Evolutionary conservation across 2,888 invertebrate genomes (phyloP), one percentile per base, ranked within the genome.

Genomic region (Frankliniella fusca): DNA sequence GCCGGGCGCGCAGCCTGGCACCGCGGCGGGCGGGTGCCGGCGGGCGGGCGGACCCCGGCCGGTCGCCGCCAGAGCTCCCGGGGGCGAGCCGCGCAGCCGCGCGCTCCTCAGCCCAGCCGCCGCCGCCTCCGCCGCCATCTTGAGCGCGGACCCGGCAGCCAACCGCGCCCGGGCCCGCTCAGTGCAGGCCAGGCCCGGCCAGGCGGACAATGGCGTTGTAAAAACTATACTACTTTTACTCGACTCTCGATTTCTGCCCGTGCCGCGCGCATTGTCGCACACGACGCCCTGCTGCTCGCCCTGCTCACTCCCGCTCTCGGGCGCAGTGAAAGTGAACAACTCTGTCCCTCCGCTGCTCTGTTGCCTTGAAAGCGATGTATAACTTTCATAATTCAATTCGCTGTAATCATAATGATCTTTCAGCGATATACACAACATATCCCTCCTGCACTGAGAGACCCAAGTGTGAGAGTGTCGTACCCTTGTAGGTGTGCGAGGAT

Each of bases 151-250:
- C n/a, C n/a, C 27, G 10, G 70, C 70, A 23, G 10, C 70, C 70
- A 11, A 38, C 38, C 38, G 38, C 3, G 38, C 38, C 38, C 38
- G 54, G 1, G 54, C n/a, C n/a, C n/a, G 54, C 54, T 20, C 7
- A 20, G 15, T n/a, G 61, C 61, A 1, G 61, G 20, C 1, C 61
- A 54, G 15, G 54, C 54, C 50, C 54, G 54, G 38, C 38, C 38
- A 2, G 38, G 20, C 54, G 70, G 27, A 76, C 70, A 76, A 76
- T 27, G 70, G 27, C 12, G 70, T 12, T 11, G 70, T 27, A 76
- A 76, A 76, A 76, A 76, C 70, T 70, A 65, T 20, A 70, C n/a
- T 27, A 23, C 70, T 76, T 27, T 76, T 27, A 76, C 27, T 76
- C 23, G 7, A 76, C 70, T 76, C 27, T 76, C 70, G 23, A 10